Percentiles rank a stretch among this genome's conserved stretches.
Conservation (phyloP, 2,888 invertebrate species). For the Cecidostiba fungosa region DNA sequence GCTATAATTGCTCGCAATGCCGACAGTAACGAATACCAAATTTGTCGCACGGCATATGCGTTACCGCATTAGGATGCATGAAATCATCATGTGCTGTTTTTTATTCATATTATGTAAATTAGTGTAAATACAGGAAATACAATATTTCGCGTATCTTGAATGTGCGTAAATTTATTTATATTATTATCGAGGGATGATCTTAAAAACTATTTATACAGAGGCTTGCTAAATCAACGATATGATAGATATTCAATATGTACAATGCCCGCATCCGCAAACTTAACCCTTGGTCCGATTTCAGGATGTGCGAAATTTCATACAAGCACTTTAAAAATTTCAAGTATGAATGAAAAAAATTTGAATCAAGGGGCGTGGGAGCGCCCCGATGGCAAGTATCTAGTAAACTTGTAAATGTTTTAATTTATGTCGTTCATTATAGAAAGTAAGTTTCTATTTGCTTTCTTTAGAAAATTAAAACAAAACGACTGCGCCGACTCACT, state of each 20-base stretch:
- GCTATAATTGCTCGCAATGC: conserved; percentile 40
- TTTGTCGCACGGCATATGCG: not conserved
- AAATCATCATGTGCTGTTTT: not conserved
- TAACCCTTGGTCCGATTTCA: not conserved
- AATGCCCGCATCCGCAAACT: conserved; percentile 34
- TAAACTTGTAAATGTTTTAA: not conserved
- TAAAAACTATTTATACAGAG: not conserved
- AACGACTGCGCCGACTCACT: not conserved
- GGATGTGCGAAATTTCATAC: conserved; percentile 24
- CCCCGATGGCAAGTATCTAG: too few relatives aligned
- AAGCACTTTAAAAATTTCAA: not conserved
- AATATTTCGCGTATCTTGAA: too few relatives aligned
- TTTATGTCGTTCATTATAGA: not conserved
- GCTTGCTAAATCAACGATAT: not conserved
- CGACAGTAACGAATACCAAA: conserved; percentile 34
- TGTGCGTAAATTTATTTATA: too few relatives aligned
- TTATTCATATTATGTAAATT: not conserved
- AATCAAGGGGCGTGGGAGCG: too few relatives aligned
- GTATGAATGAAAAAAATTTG: too few relatives aligned
- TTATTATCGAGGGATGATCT: not conserved
- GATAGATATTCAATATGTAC: conserved; percentile 5
- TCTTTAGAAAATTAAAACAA: not conserved
- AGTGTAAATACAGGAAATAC: not conserved
- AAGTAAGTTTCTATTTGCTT: not conserved
- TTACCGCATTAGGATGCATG: not conserved